phyloP scores from a whole-genome alignment of 2,888 invertebrate genomes.

The Callyntrura sp. region DNA sequence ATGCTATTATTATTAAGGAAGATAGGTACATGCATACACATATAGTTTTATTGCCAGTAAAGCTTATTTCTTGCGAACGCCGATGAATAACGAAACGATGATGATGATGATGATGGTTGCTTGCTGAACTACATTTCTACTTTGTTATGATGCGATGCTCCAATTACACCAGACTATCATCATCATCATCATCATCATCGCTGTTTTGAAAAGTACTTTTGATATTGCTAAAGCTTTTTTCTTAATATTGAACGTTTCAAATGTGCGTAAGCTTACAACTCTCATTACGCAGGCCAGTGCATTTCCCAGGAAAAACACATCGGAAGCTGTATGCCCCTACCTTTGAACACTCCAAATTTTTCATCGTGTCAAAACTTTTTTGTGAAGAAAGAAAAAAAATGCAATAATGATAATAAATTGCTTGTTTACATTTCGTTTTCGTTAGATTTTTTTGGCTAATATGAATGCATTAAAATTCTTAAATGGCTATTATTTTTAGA shows the following conservation, averaged over 20 bases:
- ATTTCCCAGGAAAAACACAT: background rate
- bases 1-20: slow-evolving; percentile 4
- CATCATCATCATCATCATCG: slow-evolving; percentile 34
- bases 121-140: slow-evolving; percentile 62
- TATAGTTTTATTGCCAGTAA: background rate
- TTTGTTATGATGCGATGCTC: slow-evolving; percentile 66
- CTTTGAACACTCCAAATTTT: background rate
- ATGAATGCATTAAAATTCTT: background rate
- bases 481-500: background rate
- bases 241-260: slow-evolving; percentile 11
- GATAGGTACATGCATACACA: slow-evolving; percentile 8
- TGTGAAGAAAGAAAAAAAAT: background rate
- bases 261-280: background rate
- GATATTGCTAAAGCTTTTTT: slow-evolving; percentile 13
- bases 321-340: slow-evolving; percentile 45
- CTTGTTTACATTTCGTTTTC: slow-evolving; percentile 48
- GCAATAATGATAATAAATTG: slow-evolving; percentile 9
- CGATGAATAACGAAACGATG: background rate
- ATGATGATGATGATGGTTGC: slow-evolving; percentile 9
- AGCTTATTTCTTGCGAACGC: background rate
- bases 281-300: background rate
- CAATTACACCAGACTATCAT: slow-evolving; percentile 58
- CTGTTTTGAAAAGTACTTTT: slow-evolving; percentile 18
- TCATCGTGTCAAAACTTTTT: background rate
- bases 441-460: background rate